Base-by-base conservation (phyloP, 2,113 vertebrate species). In the Bucco capensis region DNA sequence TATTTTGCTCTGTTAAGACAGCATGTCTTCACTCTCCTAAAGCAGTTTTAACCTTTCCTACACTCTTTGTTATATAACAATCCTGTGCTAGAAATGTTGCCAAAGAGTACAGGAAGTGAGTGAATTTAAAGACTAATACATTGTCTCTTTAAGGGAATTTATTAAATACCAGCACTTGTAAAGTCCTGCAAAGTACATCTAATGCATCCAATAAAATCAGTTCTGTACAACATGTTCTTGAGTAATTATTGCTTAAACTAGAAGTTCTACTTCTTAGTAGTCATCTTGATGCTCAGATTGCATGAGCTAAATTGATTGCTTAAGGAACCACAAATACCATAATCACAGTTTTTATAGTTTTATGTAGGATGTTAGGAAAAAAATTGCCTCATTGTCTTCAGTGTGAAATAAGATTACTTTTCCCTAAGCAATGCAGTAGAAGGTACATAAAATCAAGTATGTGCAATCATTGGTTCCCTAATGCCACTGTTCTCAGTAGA, bases 371-470 rank as follows among this genome's bases (percentile, higher is more conserved):
- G 73, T 83, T 92, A 76, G 2, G 4, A 79, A 95, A 91, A 91
- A 95, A 92, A 88, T 6, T 44, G 33, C 72, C 64, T 89, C 88
- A 72, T 86, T 95, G 83, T 86, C 76, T 93, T 83, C 79, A 72
- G 12, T 40, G 51, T 88, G 78, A 86, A 91, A 81, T 40, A 91
- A 88, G 73, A 90, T 83, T 89, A 86, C 67, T 89, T 94, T 90
- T 93, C 90, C 73, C 73, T 64, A 64, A 95, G 83, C 76, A 88
- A 75, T 72, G 83, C 57, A 77, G 57, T 75, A 64, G 73, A 90
- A 78, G n/a, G 79, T 78, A 86, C 92, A 88, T 94, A 94, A 95
- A 93, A 95, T 86, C 76, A 94, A 77, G 65, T 75, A 88, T 64
- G 53, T 86, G 88, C 86, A 95, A 91, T 94, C 72, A 30, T 62